Base-by-base conservation (phyloP, 2,888 invertebrate genomes). In the Hirtodrosophila confusa region DNA sequence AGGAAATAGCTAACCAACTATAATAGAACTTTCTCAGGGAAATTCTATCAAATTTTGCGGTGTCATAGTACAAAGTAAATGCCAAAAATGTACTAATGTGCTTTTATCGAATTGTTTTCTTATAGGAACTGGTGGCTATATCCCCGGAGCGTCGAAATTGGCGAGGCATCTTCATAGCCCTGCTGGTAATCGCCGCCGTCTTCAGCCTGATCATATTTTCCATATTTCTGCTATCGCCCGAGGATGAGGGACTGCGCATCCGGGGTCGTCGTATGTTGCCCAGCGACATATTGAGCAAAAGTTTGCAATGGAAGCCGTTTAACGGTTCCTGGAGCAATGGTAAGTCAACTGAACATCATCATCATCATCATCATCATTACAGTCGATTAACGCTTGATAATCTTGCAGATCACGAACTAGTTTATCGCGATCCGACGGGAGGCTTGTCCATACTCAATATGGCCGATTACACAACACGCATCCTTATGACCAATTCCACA, bases 121-220 rank as follows among this genome's bases (percentile, higher is more conserved):
- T 92, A 4, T 93, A 98, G 98, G 98, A 98, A 92, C 92, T 98
- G 91, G 97, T 97, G 82, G 96, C 96, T 39, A 94, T 95, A 50
- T 95, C 96, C 10, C 96, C 97, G 3, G 96, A 95, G 72, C 95
- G 97, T 91, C 93, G 97, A 72, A 98, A 98, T 93, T 98, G 98
- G 98, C 94, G 97, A 43, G 98, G 98, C 12, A 98, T 98, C 87
- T 95, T 96, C 82, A 98, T 98, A 78, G 97, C 98, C 0, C 93
- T 98, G 69, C 93, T 98, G 87, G 98, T 98, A 78, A 98, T 98
- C 80, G 95, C 96, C 23, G 95, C 96, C 31, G 97, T 98, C 35
- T 94, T 97, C 83, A 96, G 97, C 47, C 94, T 97, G 83, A 97
- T 98, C 78, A 95, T 98, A 78, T 95, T 97, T 92, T 97, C 98